A percentile compares a stretch with the other conserved stretches of the same genome.
Evolutionary conservation across 2,113 vertebrate genomes (phyloP).

Genomic region (Piaya cayana): DNA sequence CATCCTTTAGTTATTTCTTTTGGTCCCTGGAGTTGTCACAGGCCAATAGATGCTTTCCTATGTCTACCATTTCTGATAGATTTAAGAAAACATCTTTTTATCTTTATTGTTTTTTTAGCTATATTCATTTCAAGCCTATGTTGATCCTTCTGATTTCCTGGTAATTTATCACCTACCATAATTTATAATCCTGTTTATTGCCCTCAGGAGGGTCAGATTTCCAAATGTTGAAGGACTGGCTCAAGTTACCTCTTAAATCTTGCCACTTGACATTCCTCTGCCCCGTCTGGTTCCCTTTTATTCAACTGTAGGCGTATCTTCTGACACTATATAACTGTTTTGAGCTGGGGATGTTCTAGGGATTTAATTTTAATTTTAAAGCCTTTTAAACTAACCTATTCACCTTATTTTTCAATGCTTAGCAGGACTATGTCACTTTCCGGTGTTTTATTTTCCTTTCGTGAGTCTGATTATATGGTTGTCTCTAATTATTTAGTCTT

Average conservation of each 20-base stretch:
- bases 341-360: background rate
- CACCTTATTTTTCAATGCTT: background rate
- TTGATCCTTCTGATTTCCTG: constrained; percentile 56
- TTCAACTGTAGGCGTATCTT: background rate
- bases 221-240: constrained; percentile 36
- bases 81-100: background rate
- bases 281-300: background rate
- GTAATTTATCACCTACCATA: constrained; percentile 53
- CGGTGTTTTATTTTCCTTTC: background rate
- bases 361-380: background rate
- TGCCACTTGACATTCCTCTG: constrained; percentile 27
- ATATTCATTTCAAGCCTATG: constrained; percentile 9
- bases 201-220: constrained; percentile 48
- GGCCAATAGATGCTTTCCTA: background rate
- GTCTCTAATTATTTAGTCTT: background rate
- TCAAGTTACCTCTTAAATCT: constrained; percentile 59
- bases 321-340: background rate
- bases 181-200: constrained; percentile 64
- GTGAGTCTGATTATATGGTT: background rate
- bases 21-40: background rate
- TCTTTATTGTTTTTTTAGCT: background rate
- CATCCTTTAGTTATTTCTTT: background rate
- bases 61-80: background rate
- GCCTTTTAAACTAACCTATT: background rate
- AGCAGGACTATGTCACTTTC: background rate